Percentiles rank a stretch among this genome's conserved stretches.
These are phyloP conservation scores for Pteropus rufus DNA, from an alignment of 2,797 vertebrate species.

Conservation along the genomic window DNA sequence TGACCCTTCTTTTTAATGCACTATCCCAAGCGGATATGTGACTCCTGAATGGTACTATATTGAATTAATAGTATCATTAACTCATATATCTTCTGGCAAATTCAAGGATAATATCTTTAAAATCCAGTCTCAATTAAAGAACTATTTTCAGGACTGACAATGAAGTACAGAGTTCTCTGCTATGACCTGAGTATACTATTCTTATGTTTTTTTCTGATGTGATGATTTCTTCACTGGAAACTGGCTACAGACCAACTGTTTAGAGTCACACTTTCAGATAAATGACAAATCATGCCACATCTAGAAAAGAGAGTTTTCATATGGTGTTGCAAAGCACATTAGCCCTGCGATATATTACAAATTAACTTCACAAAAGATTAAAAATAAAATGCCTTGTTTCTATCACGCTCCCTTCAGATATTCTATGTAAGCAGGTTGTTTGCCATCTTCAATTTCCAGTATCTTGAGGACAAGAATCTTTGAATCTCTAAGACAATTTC, in stretches of 20 bases:
- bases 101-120: constrained; percentile 6
- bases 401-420: neutral
- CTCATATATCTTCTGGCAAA: neutral
- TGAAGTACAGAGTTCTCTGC: neutral
- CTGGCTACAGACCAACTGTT: neutral
- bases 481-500: neutral
- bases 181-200: neutral
- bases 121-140: constrained; percentile 2
- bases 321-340: neutral
- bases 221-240: constrained; percentile 1
- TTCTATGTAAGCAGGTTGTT: neutral
- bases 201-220: neutral
- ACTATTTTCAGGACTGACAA: neutral
- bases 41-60: neutral
- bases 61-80: neutral
- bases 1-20: neutral
- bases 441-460: neutral
- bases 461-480: neutral
- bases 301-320: neutral
- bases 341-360: neutral
- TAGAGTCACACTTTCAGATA: neutral
- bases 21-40: neutral
- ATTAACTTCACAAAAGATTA: neutral
- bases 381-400: neutral
- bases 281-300: neutral